Evolutionary conservation across 2,797 vertebrate genomes (phyloP).

Genomic region (Fringilla coelebs): DNA sequence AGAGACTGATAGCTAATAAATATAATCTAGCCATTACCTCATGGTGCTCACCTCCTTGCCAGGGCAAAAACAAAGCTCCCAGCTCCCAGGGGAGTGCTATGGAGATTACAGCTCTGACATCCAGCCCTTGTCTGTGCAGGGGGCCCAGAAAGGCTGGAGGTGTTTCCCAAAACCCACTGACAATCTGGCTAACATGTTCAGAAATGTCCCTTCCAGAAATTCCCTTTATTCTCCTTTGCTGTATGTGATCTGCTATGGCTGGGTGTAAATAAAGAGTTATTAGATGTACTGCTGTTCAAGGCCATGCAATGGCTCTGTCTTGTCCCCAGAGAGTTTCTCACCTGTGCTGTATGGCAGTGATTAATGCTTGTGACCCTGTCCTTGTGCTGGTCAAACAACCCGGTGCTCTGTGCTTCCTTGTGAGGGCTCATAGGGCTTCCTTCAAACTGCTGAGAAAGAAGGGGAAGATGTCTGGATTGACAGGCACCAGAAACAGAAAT

Average conservation of each 20-base stretch:
- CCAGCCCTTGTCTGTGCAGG: background rate
- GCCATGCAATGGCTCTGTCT: background rate
- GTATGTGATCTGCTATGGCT: background rate
- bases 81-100: background rate
- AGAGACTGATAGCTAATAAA: background rate
- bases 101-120: background rate
- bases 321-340: background rate
- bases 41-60: background rate
- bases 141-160: background rate
- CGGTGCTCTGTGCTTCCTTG: background rate
- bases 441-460: background rate
- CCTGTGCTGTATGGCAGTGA: accelerated
- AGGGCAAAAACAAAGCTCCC: background rate
- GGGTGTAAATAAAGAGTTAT: background rate
- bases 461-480: background rate
- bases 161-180: background rate
- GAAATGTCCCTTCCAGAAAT: background rate
- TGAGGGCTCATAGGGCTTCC: background rate
- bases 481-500: background rate
- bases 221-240: background rate
- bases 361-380: background rate
- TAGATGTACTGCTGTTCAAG: background rate
- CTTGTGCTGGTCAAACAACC: background rate
- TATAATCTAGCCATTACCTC: background rate
- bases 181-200: background rate